These are phyloP conservation scores for Selene dorsalis DNA, from an alignment of 2,797 vertebrate genomes.

Conservation along the genomic window DNA sequence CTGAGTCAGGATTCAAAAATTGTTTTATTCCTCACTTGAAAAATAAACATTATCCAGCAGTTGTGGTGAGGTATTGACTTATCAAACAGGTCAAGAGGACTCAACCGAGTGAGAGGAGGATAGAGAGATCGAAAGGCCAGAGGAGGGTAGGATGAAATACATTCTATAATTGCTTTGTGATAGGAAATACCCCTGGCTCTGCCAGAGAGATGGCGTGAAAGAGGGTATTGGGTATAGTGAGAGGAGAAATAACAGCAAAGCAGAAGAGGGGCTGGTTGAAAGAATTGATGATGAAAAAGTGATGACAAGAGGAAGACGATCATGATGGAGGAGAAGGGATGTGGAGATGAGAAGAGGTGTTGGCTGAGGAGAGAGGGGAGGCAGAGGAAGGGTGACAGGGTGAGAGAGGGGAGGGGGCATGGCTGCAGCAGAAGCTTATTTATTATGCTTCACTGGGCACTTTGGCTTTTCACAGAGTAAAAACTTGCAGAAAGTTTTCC, in stretches of 20 bases:
- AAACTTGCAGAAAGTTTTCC: conserved; percentile 32
- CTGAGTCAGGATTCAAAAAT: not conserved
- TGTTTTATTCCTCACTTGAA: not conserved
- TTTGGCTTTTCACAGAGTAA: not conserved
- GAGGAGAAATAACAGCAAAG: conserved; percentile 2
- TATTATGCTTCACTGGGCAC: conserved; percentile 25
- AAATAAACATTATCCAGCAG: conserved; percentile 3
- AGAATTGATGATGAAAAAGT: conserved; percentile 7
- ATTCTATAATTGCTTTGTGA: conserved; percentile 18
- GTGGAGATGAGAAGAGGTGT: conserved; percentile 3
- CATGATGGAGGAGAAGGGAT: not conserved
- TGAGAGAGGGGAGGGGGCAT: not conserved
- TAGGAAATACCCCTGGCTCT: not conserved
- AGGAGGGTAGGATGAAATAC: not conserved
- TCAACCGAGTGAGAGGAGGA: not conserved
- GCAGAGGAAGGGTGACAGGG: not conserved
- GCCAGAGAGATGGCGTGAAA: not conserved
- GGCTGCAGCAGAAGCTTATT: not conserved
- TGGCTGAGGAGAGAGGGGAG: conserved; percentile 1
- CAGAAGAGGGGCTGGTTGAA: not conserved
- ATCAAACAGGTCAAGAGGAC: conserved; percentile 1
- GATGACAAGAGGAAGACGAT: conserved; percentile 15
- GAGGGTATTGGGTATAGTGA: not conserved
- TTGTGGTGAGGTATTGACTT: conserved; percentile 24
- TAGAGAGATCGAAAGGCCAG: not conserved